Evolutionary conservation across 2,888 invertebrate genomes (phyloP), one percentile per base, ranked within the genome.

Genomic region (Crepidodera aurea): DNA sequence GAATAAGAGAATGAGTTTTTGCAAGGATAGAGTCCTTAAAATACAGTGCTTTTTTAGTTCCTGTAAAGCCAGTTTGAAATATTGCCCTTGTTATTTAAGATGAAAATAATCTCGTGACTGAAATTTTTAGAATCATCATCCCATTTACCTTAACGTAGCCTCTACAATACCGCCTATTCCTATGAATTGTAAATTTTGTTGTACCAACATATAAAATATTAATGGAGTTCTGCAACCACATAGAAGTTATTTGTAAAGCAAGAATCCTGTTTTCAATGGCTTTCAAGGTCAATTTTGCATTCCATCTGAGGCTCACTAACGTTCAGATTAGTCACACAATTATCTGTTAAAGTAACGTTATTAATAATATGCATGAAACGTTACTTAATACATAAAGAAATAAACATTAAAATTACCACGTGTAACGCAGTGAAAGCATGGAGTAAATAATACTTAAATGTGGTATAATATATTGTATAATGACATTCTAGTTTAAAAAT

Each of bases 201-300:
- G 22, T 6, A 4, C 3, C 22, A 29, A 6, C 10, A 16, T 19
- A 42, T 42, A 42, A 13, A 42, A 42, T 51, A 25, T 53, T 53
- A n/a, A 40, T 39, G 15, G 13, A 10, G 37, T 40, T 53, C 19
- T 34, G 34, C 39, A 53, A 25, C 40, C 27, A 40, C 8, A 54
- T 25, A 18, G n/a, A n/a, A 51, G n/a, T 8, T 10, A 48, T 48
- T 48, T 48, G 27, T 48, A 48, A 40, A 29, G 19, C 54, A 55
- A 44, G 55, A 55, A 55, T 55, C 55, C 32, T 32, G 55, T 55
- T 55, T 55, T 55, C 55, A 55, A 44, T 55, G 42, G 29, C 29
- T 32, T 29, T 32, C 55, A 44, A 55, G 55, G 55, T 55, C 55
- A 32, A 25, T 55, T 29, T 55, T 55, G 44, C 55, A 55, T 55